A percentile compares a stretch with the other conserved stretches of the same genome.
These are phyloP conservation scores for Bubalus kerabau DNA, from an alignment of 2,113 vertebrate species.

Conservation along the genomic window DNA sequence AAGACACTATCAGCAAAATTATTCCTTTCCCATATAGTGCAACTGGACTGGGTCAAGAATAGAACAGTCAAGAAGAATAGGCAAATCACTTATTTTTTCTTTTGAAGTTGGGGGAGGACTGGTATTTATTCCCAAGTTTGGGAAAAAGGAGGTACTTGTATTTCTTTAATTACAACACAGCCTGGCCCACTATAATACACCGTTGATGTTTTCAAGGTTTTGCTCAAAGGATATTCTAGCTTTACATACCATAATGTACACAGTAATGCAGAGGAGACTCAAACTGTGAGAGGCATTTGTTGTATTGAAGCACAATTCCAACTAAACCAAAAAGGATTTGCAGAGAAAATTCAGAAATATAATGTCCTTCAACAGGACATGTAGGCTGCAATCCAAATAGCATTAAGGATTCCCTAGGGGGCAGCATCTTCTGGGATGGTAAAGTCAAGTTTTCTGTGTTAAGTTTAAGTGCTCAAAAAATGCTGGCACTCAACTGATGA, in stretches of 20 bases:
- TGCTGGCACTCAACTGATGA: background rate
- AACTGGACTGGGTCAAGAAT: background rate
- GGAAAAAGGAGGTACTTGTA: background rate
- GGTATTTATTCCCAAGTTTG: background rate
- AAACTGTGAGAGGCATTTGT: background rate
- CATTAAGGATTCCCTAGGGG: background rate
- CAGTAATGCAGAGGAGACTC: background rate
- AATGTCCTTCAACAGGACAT: background rate
- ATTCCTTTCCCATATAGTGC: background rate
- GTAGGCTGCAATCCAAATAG: background rate
- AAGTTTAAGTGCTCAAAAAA: constrained; percentile 10
- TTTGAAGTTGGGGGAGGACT: background rate
- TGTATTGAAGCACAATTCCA: constrained; percentile 11
- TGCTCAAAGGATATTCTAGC: background rate
- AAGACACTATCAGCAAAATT: background rate
- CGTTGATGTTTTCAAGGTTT: background rate
- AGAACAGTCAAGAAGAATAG: background rate
- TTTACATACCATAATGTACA: background rate
- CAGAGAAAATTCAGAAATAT: constrained; percentile 14
- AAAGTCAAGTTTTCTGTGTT: background rate
- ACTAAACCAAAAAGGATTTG: background rate
- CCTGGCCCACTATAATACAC: background rate
- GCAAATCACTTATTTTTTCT: background rate
- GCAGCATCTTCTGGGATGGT: background rate
- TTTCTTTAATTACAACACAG: background rate